phyloP scores from a whole-genome alignment of 2,113 vertebrate genomes.

The Isurus oxyrinchus region DNA sequence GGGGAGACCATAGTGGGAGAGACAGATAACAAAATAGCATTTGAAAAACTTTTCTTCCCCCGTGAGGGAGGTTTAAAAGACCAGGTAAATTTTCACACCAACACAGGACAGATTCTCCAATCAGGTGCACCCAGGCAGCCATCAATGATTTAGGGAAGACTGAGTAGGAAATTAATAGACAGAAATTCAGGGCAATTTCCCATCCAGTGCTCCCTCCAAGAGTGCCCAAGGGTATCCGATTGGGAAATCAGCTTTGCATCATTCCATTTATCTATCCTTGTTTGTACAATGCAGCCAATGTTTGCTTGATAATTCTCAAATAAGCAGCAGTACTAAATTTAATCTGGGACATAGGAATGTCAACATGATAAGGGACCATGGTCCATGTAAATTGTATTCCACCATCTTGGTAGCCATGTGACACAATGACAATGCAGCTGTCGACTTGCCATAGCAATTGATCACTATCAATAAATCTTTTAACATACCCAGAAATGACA shows the following conservation, averaged over 20 bases:
- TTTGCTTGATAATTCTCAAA: not conserved
- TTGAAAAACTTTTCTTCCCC: not conserved
- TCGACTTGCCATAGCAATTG: not conserved
- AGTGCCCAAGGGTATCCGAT: not conserved
- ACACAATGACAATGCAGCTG: not conserved
- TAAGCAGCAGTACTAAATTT: not conserved
- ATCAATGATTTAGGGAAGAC: not conserved
- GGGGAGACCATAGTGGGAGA: not conserved
- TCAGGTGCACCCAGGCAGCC: not conserved
- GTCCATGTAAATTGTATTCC: not conserved
- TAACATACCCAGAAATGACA: not conserved
- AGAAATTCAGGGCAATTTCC: not conserved
- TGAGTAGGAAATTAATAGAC: not conserved
- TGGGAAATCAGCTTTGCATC: not conserved
- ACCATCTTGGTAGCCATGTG: not conserved
- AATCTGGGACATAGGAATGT: not conserved
- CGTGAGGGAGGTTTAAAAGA: not conserved
- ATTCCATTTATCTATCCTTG: not conserved
- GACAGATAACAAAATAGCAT: not conserved
- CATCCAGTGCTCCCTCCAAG: not conserved
- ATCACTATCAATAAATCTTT: not conserved
- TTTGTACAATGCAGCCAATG: not conserved
- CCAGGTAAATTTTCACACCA: not conserved
- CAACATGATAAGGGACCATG: not conserved
- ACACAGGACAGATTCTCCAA: not conserved